Evolutionary conservation across 2,888 invertebrate genomes (phyloP).

Genomic region (Tetragonula carbonaria): DNA sequence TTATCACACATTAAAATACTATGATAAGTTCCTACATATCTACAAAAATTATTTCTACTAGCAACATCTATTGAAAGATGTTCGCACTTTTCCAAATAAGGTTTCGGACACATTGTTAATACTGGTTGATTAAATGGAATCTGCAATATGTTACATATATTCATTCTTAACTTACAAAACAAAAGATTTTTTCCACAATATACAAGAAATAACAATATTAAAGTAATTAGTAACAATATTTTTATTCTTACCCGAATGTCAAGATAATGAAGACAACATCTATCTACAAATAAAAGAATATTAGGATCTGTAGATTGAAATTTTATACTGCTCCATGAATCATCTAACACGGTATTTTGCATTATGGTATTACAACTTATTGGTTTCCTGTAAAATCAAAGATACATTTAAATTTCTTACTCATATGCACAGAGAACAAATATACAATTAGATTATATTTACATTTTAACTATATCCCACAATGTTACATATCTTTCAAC

Average conservation of each 20-base stretch:
- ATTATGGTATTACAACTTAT: conserved; percentile 59
- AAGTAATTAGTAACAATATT: not conserved
- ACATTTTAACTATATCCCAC: conserved; percentile 76
- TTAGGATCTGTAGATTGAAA: conserved; percentile 73
- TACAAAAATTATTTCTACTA: conserved; percentile 75
- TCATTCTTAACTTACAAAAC: not conserved
- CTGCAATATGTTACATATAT: conserved; percentile 56
- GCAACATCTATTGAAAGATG: conserved; percentile 71
- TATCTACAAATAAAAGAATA: conserved; percentile 75
- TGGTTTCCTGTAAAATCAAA: conserved; percentile 63
- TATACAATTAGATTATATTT: conserved; percentile 43
- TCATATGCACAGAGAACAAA: not conserved
- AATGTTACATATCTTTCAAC: conserved; percentile 71
- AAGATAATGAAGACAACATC: conserved; percentile 79
- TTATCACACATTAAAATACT: conserved; percentile 78
- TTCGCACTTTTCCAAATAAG: conserved; percentile 77
- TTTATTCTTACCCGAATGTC: conserved; percentile 74
- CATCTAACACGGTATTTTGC: conserved; percentile 60
- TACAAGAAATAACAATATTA: not conserved
- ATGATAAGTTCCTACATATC: conserved; percentile 79
- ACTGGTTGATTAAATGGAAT: conserved; percentile 67
- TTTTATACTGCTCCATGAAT: conserved; percentile 78
- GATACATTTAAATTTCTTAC: not conserved
- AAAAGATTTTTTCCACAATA: not conserved
- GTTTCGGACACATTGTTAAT: conserved; percentile 77